These are phyloP conservation scores for Araneus ventricosus DNA, from an alignment of 1,140 invertebrate species.

Conservation along the genomic window DNA sequence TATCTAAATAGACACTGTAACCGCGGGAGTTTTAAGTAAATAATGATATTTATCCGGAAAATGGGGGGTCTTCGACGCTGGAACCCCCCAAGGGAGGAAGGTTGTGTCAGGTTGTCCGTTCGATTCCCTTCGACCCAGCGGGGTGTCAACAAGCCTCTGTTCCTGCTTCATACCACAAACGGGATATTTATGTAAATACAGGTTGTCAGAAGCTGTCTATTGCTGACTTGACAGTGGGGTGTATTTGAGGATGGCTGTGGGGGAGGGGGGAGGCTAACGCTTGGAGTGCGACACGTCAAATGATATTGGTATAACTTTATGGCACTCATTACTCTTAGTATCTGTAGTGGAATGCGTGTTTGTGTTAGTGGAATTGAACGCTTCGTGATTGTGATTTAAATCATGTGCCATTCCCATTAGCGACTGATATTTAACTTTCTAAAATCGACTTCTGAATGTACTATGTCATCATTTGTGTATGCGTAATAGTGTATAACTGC, in stretches of 20 bases:
- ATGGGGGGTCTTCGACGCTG: not conserved
- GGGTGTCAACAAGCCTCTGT: conserved; percentile 49
- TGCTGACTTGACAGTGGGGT: conserved; percentile 32
- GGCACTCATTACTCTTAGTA: not conserved
- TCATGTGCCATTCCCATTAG: not conserved
- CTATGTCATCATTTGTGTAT: not conserved
- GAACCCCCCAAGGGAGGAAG: not conserved
- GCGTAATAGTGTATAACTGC: not conserved
- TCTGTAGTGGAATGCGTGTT: not conserved
- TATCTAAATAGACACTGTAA: conserved; percentile 61
- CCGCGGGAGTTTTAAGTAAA: conserved; percentile 55
- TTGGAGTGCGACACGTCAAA: conserved; percentile 23
- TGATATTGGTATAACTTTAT: conserved; percentile 31
- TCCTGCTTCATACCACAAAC: conserved; percentile 49
- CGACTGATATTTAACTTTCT: not conserved
- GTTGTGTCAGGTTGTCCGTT: conserved; percentile 40
- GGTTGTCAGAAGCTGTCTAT: not conserved
- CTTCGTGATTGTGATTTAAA: not conserved
- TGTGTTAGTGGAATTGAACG: not conserved
- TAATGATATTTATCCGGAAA: conserved; percentile 53
- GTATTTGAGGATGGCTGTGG: not conserved
- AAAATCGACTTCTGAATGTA: not conserved
- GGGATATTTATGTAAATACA: conserved; percentile 57
- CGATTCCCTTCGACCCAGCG: not conserved
- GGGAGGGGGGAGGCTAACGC: not conserved